Base-by-base conservation (phyloP, 2,113 vertebrate genomes). In the Archilochus colubris region DNA sequence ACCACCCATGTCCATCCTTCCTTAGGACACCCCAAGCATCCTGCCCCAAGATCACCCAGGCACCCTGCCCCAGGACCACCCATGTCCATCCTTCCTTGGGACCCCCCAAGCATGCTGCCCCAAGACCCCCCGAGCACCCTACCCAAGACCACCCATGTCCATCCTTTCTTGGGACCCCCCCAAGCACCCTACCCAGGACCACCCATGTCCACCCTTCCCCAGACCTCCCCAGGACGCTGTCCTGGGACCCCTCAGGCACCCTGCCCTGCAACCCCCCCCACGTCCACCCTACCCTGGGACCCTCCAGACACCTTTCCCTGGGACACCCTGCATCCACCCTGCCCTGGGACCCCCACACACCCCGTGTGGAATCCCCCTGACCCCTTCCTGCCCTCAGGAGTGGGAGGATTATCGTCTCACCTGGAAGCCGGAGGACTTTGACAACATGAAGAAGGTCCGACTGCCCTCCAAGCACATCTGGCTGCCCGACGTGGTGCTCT, bases 401-500 rank as follows among this genome's bases (percentile, higher is more conserved):
- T 99, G 99, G 99, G 99, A 99, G 95, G 99, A 99, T 73, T 99
- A 99, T 58, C 98, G 99, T 38, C 98, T 99, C 83, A 99, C 98
- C 28, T 99, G 99, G 99, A 98, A 98, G 73, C 99, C 99, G 0
- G 99, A 99, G 94, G 99, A 99, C 93, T 99, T 99, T 30, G 99
- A 99, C 75, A 99, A 99, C 80, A 99, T 99, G 98, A 94, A 98
- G 98, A 99, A 99, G 97, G 99, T 99, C 81, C 98, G 99, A 17
- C 98, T 99, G 91, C 99, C 99, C 78, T 99, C 99, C 86, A 99
- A 99, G 93, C 99, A 99, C 97, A 99, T 99, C 97, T 99, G 99
- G 99, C 98, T 99, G 59, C 99, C 99, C 6, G 99, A 99, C 33
- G 99, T 99, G 62, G 99, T 99, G 74, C 99, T 99, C 33, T 99